phyloP scores from a whole-genome alignment of 2,888 invertebrate genomes.

The Allygus modestus region DNA sequence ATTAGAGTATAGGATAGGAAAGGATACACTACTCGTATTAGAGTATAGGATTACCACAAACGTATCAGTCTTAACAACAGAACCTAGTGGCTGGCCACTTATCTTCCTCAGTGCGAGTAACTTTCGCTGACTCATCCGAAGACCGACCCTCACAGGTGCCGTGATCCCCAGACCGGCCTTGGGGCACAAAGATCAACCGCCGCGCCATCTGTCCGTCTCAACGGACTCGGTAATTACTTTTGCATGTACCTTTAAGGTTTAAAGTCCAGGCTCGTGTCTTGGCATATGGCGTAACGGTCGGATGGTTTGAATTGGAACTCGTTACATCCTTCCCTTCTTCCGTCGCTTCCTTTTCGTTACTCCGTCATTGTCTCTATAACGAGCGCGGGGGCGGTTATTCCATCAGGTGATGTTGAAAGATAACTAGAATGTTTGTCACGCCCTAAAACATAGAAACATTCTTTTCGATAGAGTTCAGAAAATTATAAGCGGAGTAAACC shows the following conservation, averaged over 20 bases:
- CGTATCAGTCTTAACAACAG: no score
- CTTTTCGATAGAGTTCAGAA: no score
- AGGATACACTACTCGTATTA: no score
- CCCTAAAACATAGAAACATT: no score
- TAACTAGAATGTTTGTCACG: no score
- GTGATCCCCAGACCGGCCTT: background rate
- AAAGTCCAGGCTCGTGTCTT: conserved; percentile 32
- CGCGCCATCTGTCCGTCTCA: conserved; percentile 44
- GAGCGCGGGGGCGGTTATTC: conserved; percentile 27
- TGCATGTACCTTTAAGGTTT: conserved; percentile 58
- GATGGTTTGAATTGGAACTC: conserved; percentile 47
- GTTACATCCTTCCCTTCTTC: conserved; percentile 49
- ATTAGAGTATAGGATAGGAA: no score
- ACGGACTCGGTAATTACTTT: conserved; percentile 52
- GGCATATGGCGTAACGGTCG: conserved; percentile 58
- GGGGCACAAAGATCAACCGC: conserved; percentile 45
- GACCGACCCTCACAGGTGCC: no score
- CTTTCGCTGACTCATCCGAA: no score
- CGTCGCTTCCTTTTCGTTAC: conserved; percentile 27
- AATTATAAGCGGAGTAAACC: no score
- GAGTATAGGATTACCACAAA: no score
- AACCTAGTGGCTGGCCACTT: no score
- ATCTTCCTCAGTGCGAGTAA: no score
- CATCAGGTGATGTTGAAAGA: background rate
- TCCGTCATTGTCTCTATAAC: conserved; percentile 15